Evolutionary conservation across 2,797 vertebrate species (phyloP).

Genomic region (Acrossocheilus wenchowensis): DNA sequence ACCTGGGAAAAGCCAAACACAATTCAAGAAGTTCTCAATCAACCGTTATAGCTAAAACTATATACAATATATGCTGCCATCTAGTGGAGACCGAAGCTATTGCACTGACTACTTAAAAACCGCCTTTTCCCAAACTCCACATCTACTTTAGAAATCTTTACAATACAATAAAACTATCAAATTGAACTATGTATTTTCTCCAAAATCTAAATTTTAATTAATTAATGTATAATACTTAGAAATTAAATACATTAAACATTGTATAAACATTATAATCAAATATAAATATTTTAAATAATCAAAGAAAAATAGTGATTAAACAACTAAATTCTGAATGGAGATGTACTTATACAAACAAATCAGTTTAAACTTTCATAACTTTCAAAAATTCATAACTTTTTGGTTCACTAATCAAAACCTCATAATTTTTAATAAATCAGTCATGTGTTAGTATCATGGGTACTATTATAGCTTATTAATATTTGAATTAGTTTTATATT

Average conservation of each 20-base stretch:
- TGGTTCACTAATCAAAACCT: neutral
- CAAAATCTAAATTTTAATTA: neutral
- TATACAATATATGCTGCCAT: slow-evolving; percentile 53
- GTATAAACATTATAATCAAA: neutral
- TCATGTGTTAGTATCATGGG: neutral
- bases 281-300: neutral
- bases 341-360: neutral
- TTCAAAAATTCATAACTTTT: too few relatives aligned
- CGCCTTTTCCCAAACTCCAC: neutral
- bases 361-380: too few relatives aligned
- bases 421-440: neutral
- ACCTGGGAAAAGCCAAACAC: slow-evolving; percentile 66
- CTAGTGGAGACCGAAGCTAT: slow-evolving; percentile 49
- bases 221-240: neutral
- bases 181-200: neutral
- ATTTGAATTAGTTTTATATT: neutral
- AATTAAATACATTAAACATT: neutral
- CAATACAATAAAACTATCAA: neutral
- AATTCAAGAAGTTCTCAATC: neutral
- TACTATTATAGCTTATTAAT: neutral
- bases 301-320: neutral
- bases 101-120: neutral
- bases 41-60: neutral
- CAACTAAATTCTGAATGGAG: neutral
- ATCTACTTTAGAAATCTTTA: neutral